phyloP scores from a whole-genome alignment of 2,797 vertebrate genomes.

The Poeciliopsis infans region DNA sequence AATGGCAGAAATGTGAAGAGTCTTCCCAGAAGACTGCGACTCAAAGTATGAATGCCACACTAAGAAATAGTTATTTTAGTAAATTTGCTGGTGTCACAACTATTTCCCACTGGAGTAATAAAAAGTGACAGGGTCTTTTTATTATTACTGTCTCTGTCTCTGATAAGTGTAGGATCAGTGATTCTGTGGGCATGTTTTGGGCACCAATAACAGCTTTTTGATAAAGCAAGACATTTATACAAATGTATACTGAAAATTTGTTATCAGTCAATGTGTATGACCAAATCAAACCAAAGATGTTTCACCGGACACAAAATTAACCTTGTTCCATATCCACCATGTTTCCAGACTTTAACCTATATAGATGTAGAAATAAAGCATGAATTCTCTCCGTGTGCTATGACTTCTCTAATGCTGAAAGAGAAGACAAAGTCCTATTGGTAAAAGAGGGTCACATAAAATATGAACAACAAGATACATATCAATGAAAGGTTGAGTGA shows the following conservation, averaged over 20 bases:
- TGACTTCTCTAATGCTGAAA: too few species aligned
- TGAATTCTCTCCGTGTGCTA: too few species aligned
- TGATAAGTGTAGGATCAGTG: neutral
- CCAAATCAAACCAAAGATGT: neutral
- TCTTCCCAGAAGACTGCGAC: neutral
- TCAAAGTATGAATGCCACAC: neutral
- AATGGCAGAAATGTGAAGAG: slow-evolving; percentile 14
- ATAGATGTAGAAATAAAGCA: neutral
- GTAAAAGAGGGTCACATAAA: too few species aligned
- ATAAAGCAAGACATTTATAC: neutral
- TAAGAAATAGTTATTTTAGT: neutral
- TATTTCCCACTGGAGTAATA: neutral
- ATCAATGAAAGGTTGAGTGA: too few species aligned
- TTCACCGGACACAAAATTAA: neutral
- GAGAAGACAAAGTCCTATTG: too few species aligned
- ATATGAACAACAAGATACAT: too few species aligned
- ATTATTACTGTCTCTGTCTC: too few species aligned
- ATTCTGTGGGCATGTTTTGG: neutral
- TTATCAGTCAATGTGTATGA: neutral
- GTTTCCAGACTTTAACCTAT: neutral
- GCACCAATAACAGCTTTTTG: neutral
- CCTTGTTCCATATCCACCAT: neutral
- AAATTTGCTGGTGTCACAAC: neutral
- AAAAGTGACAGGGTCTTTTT: too few species aligned
- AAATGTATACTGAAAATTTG: neutral